A percentile compares a stretch with the other conserved stretches of the same genome.
Evolutionary conservation across 2,113 vertebrate genomes (phyloP).

Genomic region (Melanotaenia duboulayi): DNA sequence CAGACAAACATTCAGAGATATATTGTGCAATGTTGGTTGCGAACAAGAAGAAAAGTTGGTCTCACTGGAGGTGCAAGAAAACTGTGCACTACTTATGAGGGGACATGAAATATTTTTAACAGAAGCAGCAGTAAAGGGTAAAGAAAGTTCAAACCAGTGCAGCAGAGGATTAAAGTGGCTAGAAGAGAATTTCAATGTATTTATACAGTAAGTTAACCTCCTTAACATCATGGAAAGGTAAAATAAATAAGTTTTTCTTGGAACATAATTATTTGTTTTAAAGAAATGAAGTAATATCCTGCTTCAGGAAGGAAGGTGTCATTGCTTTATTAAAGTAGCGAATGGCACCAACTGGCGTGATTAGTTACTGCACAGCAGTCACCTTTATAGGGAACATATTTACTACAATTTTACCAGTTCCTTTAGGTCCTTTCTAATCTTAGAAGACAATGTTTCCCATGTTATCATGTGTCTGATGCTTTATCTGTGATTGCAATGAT

Average conservation of each 20-base stretch:
- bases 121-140: too few relatives aligned
- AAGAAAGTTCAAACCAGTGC: too few relatives aligned
- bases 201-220: too few relatives aligned
- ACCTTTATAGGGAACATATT: background rate
- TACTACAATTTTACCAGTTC: constrained; percentile 1
- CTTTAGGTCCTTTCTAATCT: constrained; percentile 11
- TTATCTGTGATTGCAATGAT: constrained; percentile 28
- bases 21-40: too few relatives aligned
- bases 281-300: background rate
- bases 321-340: constrained; percentile 1
- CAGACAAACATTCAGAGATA: too few relatives aligned
- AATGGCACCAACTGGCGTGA: constrained; percentile 19
- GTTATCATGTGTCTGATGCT: background rate
- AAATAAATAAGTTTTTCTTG: background rate
- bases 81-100: too few relatives aligned
- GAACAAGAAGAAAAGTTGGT: too few relatives aligned
- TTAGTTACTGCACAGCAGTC: background rate
- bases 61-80: too few relatives aligned
- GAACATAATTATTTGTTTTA: background rate
- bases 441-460: background rate
- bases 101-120: too few relatives aligned
- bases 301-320: constrained; percentile 1
- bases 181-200: too few relatives aligned
- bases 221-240: too few relatives aligned
- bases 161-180: too few relatives aligned